These are phyloP conservation scores for Vollenhovia emeryi DNA, from an alignment of 1,140 invertebrate genomes.

Conservation along the genomic window DNA sequence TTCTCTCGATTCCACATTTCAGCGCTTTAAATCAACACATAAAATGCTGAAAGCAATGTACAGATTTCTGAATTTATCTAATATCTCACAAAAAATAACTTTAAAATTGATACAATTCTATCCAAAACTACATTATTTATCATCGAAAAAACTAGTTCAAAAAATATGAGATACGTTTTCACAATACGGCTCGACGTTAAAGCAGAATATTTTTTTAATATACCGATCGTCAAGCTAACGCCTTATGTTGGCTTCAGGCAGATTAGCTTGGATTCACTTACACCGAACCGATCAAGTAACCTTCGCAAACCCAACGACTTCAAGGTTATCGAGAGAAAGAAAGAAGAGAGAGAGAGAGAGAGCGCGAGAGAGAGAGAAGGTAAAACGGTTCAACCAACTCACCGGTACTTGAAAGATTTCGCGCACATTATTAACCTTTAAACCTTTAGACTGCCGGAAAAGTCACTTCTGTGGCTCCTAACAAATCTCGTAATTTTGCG, in stretches of 20 bases:
- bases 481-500: no score
- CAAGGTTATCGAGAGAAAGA: slow-evolving; percentile 57
- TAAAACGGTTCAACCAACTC: slow-evolving; percentile 10
- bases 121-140: neutral
- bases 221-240: neutral
- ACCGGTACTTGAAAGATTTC: neutral
- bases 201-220: slow-evolving; percentile 8
- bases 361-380: no score
- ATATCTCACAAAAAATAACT: neutral
- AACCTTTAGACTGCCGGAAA: no score
- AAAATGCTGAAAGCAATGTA: neutral
- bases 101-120: neutral
- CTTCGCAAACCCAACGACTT: slow-evolving; percentile 51
- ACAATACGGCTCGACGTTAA: neutral
- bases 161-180: neutral
- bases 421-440: slow-evolving; percentile 4
- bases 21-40: neutral
- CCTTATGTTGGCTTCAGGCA: slow-evolving; percentile 35
- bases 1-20: neutral
- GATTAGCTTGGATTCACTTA: slow-evolving; percentile 65
- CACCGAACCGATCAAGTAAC: slow-evolving; percentile 57
- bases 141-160: neutral
- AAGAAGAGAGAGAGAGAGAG: slow-evolving; percentile 23
- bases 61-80: neutral
- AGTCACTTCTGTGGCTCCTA: no score